phyloP scores from a whole-genome alignment of 2,797 vertebrate species.

The Peromyscus eremicus region DNA sequence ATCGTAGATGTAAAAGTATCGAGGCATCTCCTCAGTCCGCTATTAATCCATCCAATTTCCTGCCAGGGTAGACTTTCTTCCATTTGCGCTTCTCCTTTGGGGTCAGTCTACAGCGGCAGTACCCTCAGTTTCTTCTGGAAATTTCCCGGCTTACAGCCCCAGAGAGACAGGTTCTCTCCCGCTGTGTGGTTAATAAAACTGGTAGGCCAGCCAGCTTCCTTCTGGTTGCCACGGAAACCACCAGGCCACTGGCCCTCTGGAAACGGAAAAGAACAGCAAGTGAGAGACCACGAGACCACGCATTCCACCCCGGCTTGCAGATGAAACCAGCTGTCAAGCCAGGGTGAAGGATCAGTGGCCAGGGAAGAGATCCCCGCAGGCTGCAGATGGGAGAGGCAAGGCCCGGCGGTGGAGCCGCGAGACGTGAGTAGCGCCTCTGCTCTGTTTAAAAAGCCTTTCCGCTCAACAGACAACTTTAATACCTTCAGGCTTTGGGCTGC shows the following conservation, averaged over 20 bases:
- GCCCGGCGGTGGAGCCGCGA: rapidly evolving
- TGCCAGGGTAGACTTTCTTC: not conserved
- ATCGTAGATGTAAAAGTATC: not conserved
- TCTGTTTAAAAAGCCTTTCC: constrained; percentile 14
- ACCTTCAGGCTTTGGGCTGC: constrained; percentile 23
- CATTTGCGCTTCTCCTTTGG: not conserved
- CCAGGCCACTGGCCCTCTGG: constrained; percentile 42
- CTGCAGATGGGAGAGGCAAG: constrained; percentile 2
- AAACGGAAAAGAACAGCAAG: constrained; percentile 81
- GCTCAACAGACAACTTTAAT: not conserved
- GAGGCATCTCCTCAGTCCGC: not conserved
- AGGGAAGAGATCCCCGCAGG: not conserved
- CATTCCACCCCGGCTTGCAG: constrained; percentile 70
- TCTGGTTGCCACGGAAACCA: constrained; percentile 78
- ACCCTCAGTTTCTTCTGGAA: not conserved
- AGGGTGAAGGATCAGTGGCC: constrained; percentile 58
- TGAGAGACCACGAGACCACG: constrained; percentile 76
- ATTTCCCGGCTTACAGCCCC: not conserved
- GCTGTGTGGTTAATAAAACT: constrained; percentile 9
- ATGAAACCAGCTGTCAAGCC: constrained; percentile 75
- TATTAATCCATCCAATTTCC: constrained; percentile 56
- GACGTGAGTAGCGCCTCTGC: constrained; percentile 80
- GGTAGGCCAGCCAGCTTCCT: constrained; percentile 71
- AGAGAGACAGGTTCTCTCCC: constrained; percentile 57
- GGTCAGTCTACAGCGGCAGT: not conserved